Base-by-base conservation (phyloP, 2,797 vertebrate species). In the Argentina silus region DNA sequence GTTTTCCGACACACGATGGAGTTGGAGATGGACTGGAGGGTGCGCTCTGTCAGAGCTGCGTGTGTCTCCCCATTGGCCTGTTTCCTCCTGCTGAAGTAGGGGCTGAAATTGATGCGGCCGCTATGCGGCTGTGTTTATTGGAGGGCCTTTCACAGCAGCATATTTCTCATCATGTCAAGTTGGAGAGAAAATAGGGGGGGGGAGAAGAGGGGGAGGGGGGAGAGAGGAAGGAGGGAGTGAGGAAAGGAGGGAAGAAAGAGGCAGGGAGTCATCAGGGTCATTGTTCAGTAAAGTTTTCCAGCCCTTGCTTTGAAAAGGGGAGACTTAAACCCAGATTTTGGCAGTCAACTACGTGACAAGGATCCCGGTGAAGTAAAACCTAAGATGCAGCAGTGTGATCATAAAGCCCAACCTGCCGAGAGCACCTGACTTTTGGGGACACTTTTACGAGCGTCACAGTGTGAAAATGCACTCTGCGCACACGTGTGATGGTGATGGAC, bases 81-180 rank as follows among this genome's bases (percentile, higher is more conserved):
- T 83, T 85, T 86, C 88, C 84, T 90, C 81, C 85, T 87, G 83
- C 77, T 75, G 83, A 79, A 89, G 85, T 74, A 50, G 57, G 73
- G 80, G 84, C 86, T 89, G 80, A 88, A 88, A 88, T 90, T 86
- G 80, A 88, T 88, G 83, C 81, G 81, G 85, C 83, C 78, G 86
- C 78, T 80, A 83, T 83, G 81, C 75, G 83, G 78, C 84, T 86
- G 87, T 87, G 82, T 91, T 82, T 84, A 87, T 89, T 83, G 81
- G 85, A 86, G 63, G 6, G 75, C 19, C 69, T 72, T 88, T 84
- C 79, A 80, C 79, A 36, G 76, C 75, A 75, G 76, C 81, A 82
- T 70, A 62, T 83, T 87, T 85, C 79, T 79, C 79, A 82, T 84
- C 76, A 72, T 87, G 86, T 91, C 88, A 89, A 78, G 79, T 84